Conservation (phyloP, 2,888 invertebrate species). For the Cyaniris semiargus region DNA sequence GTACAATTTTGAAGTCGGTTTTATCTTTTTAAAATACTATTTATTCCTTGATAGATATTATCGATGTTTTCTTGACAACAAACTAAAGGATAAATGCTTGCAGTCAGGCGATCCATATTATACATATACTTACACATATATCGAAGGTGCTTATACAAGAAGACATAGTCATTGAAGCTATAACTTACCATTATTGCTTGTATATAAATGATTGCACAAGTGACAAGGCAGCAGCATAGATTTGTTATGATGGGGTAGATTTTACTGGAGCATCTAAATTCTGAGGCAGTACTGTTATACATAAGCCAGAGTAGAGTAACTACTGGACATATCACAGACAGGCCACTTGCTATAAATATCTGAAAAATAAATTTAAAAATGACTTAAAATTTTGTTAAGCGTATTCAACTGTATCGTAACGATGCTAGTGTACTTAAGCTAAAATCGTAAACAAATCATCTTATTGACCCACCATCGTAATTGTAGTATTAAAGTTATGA, state of each 20-base stretch:
- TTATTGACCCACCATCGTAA: too few species aligned
- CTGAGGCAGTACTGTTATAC: conserved; percentile 64
- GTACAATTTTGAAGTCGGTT: too few species aligned
- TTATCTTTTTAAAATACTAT: too few species aligned
- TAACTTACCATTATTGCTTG: conserved; percentile 83
- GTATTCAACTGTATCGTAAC: too few species aligned
- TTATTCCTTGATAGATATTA: too few species aligned
- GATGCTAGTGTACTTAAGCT: too few species aligned
- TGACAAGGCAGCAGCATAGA: conserved; percentile 80
- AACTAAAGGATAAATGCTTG: background rate
- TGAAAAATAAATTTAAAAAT: conserved; percentile 41
- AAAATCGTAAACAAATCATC: background rate
- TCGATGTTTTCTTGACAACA: too few species aligned
- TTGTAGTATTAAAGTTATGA: too few species aligned
- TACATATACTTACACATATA: too few species aligned
- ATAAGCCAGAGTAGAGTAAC: conserved; percentile 65
- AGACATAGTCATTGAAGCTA: conserved; percentile 27
- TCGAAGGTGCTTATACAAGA: background rate
- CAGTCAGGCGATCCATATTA: too few species aligned
- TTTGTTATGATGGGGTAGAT: conserved; percentile 81
- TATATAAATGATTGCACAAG: conserved; percentile 83
- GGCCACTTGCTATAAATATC: conserved; percentile 68
- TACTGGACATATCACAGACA: conserved; percentile 57
- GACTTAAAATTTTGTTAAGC: too few species aligned
- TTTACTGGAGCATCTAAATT: conserved; percentile 71